Evolutionary conservation across 2,113 vertebrate species (phyloP), one percentile per base, ranked within the genome.

Genomic region (Lampris megalopsis): DNA sequence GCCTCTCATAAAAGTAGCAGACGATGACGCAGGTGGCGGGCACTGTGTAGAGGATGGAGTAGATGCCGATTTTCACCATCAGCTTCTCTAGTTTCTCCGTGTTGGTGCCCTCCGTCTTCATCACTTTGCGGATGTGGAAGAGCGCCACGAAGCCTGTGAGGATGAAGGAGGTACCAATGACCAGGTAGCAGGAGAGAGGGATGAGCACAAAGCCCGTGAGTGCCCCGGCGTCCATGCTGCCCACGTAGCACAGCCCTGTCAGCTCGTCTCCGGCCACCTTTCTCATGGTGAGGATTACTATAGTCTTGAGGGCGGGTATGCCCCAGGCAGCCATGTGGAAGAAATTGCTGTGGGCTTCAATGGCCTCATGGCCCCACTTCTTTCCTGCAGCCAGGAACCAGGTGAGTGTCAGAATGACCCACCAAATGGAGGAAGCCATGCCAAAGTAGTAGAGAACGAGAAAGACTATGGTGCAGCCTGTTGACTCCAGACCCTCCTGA

Each of bases 291-390:
- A 99, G 96, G 91, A 98, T 96, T 71, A 98, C 73, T 5, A 99
- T 97, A 64, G 98, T 99, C 91, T 99, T 98, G 75, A 99, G 94
- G 3, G 98, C 98, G 0, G 97, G 98, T 71, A 99, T 92, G 10
- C 97, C 98, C 98, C 98, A 99, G 1, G 98, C 98, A 0, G 97
- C 97, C 95, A 98, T 95, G 94, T 99, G 98, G 92, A 99, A 99
- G 79, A 99, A 99, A 93, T 97, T 97, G 88, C 98, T 97, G 72
- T 98, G 97, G 24, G 97, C 97, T 80, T 99, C 98, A 0, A 99
- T 99, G 67, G 98, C 98, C 73, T 99, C 98, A 0, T 99, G 98
- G 52, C 98, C 98, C 98, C 98, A 99, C 73, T 99, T 99, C 92
- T 97, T 98, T 40, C 98, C 97, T 0, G 98, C 98, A 0, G 98